Percentiles rank a stretch among this genome's conserved stretches.
Conservation (phyloP, 2,888 invertebrate genomes). For the Drosophila nigricruria region DNA sequence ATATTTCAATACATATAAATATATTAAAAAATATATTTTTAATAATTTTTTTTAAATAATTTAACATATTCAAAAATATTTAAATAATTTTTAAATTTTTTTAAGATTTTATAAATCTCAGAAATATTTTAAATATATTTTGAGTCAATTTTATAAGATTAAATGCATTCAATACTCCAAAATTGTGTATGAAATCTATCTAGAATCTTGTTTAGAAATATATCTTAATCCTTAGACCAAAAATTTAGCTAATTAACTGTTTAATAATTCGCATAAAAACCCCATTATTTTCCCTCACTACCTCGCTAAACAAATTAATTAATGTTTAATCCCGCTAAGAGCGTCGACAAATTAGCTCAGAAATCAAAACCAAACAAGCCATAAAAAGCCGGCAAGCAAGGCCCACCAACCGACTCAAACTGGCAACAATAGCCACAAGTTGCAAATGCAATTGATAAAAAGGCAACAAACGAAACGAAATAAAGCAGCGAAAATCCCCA, state of each 20-base stretch:
- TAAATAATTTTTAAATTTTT: too few species aligned
- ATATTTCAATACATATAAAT: too few species aligned
- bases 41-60: too few species aligned
- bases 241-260: background rate
- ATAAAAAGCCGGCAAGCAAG: slow-evolving; percentile 37
- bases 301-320: slow-evolving; percentile 7
- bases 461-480: slow-evolving; percentile 28
- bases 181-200: too few species aligned
- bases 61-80: too few species aligned
- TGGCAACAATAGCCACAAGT: slow-evolving; percentile 68
- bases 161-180: too few species aligned
- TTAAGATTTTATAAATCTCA: too few species aligned
- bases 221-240: background rate
- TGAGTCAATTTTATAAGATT: too few species aligned
- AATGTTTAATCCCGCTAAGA: slow-evolving; percentile 6
- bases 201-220: too few species aligned
- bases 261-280: background rate
- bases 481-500: slow-evolving; percentile 61
- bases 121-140: too few species aligned
- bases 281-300: background rate
- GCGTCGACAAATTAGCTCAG: slow-evolving; percentile 55
- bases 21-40: too few species aligned
- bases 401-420: slow-evolving; percentile 10
- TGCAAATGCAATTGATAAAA: slow-evolving; percentile 64
- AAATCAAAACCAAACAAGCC: slow-evolving; percentile 52